A percentile compares a stretch with the other conserved stretches of the same genome.
Conservation (phyloP, 2,113 vertebrate species). For the Pseudois nayaur region DNA sequence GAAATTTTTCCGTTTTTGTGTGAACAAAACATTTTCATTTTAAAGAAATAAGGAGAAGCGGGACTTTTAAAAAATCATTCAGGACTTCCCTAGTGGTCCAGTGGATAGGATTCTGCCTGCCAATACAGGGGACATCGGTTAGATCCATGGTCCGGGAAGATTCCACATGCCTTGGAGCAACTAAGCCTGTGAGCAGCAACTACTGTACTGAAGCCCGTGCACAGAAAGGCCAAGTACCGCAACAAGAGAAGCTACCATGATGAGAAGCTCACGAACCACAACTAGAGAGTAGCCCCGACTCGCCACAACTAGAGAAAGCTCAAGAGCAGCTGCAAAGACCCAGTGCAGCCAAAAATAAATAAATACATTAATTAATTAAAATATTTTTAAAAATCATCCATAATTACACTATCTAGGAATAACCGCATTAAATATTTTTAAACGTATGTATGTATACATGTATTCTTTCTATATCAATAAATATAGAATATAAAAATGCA, state of each 20-base stretch:
- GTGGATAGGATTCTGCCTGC: not conserved
- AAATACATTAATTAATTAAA: not conserved
- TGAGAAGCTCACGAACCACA: not conserved
- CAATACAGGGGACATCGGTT: not conserved
- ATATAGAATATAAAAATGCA: not conserved
- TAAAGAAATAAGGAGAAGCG: not conserved
- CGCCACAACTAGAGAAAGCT: not conserved
- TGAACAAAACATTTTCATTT: not conserved
- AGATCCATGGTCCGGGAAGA: accelerated
- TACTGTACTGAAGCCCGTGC: not conserved
- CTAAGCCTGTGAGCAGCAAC: not conserved
- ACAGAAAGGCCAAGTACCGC: accelerated
- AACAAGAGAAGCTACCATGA: not conserved
- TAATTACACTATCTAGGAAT: not conserved
- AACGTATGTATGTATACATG: not conserved
- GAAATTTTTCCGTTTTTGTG: not conserved
- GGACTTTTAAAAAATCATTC: not conserved
- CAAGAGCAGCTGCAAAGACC: not conserved
- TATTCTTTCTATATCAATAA: not conserved
- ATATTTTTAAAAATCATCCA: not conserved
- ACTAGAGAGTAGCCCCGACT: not conserved
- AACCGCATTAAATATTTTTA: not conserved
- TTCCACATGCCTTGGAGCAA: not conserved
- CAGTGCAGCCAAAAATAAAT: not conserved
- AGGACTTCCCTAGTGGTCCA: not conserved